Percentiles rank a stretch among this genome's conserved stretches.
Evolutionary conservation across 2,888 invertebrate genomes (phyloP).

Genomic region (Colostygia pectinataria): DNA sequence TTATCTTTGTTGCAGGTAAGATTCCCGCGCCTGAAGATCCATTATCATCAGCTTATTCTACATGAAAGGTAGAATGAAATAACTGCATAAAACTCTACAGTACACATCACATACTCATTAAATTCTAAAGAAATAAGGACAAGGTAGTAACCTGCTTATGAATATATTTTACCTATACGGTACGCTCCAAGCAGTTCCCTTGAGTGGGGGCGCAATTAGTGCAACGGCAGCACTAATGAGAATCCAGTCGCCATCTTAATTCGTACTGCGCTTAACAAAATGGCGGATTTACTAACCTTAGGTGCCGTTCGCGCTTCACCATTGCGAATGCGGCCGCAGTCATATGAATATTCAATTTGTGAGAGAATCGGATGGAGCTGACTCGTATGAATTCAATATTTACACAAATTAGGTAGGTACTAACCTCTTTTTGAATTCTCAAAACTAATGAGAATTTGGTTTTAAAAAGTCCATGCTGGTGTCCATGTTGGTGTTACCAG

Average conservation of each 20-base stretch:
- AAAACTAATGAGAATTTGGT: too few species aligned
- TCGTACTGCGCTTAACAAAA: constrained; percentile 48
- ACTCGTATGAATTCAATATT: neutral
- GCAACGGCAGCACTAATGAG: constrained; percentile 53
- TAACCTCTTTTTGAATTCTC: too few species aligned
- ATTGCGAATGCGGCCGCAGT: constrained; percentile 22
- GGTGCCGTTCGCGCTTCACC: constrained; percentile 18
- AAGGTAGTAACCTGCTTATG: too few species aligned
- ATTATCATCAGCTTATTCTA: neutral
- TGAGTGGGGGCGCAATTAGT: constrained; percentile 53
- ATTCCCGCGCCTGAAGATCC: neutral
- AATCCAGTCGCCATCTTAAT: constrained; percentile 49
- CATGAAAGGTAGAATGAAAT: constrained; percentile 2
- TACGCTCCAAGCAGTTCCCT: constrained; percentile 25
- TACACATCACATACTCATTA: neutral
- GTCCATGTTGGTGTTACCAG: too few species aligned
- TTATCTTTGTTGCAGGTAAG: constrained; percentile 21
- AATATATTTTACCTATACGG: constrained; percentile 13
- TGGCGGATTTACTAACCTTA: constrained; percentile 37
- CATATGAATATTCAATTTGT: constrained; percentile 41
- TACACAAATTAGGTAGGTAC: neutral
- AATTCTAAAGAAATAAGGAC: constrained; percentile 15
- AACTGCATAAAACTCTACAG: neutral
- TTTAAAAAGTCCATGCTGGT: too few species aligned
- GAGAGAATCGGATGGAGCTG: constrained; percentile 13